Base-by-base conservation (phyloP, 2,888 invertebrate species). In the Lamellibrachia columna region DNA sequence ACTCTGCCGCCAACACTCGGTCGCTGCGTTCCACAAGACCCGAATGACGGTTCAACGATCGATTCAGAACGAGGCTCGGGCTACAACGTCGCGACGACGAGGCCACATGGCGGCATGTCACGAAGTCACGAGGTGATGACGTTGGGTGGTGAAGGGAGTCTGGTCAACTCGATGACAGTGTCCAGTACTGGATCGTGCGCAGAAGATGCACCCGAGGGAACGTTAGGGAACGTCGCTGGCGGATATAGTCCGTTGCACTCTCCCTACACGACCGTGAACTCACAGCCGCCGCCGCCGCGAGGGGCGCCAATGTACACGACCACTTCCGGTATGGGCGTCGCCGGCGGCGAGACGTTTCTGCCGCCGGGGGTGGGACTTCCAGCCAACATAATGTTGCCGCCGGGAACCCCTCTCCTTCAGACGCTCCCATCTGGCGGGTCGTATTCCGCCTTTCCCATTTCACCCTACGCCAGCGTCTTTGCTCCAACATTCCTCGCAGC, bases 381-480 rank as follows among this genome's bases (percentile, higher is more conserved):
- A 52, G 52, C 22, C 90, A 40, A 28, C 90, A 4, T 40, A 7
- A 40, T 53, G 92, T 40, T 53, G 53, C 75, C 90, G 60, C 53
- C 90, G 40, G 90, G 75, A 11, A 90, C 53, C 15, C 92, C 52
- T 2, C 91, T 22, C 6, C 11, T 52, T 6, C 52, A 91, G 7
- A 75, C 75, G 22, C 52, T 52, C 90, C 60, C 9, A 52, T 22
- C 7, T 1, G n/a, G 3, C 90, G 75, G 40, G 3, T 92, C 11
- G 9, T 75, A 15, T 40, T 90, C 90, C 11, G 9, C 60, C 75
- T 53, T 90, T 28, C 28, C 40, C 40, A 90, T 90, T 90, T 90
- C 92, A 91, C 92, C 8, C 92, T 93, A 28, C 96, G 94, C 95
- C 22, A 94, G 95, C 90, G 95, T 94, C 15, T 60, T 93, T 1